phyloP scores from a whole-genome alignment of 2,888 invertebrate species.

The Melinaea menophilus region DNA sequence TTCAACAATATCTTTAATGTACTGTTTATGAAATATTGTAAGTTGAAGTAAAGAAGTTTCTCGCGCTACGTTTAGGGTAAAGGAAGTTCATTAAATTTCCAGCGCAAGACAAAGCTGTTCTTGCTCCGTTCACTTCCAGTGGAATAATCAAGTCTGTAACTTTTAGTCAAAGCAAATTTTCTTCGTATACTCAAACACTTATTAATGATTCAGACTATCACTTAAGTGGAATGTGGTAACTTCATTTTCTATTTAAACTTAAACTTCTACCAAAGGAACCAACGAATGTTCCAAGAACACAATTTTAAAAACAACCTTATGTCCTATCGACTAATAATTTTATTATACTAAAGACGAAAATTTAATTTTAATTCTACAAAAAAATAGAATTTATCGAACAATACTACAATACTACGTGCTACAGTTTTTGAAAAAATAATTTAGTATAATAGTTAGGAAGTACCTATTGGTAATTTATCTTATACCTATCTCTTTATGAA shows the following conservation, averaged over 20 bases:
- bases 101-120: slow-evolving; percentile 20
- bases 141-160: slow-evolving; percentile 30
- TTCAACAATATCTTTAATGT: slow-evolving; percentile 13
- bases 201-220: slow-evolving; percentile 7
- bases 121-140: slow-evolving; percentile 26
- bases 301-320: no score
- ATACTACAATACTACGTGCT: no score
- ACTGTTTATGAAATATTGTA: slow-evolving; percentile 26
- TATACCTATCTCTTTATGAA: no score
- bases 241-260: no score
- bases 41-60: slow-evolving; percentile 20
- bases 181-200: slow-evolving; percentile 22
- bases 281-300: slow-evolving; percentile 75
- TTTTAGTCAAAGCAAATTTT: slow-evolving; percentile 29
- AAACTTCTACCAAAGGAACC: slow-evolving; percentile 51
- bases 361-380: no score
- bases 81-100: slow-evolving; percentile 32
- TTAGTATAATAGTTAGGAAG: no score
- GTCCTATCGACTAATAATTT: no score
- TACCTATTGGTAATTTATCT: no score
- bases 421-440: no score
- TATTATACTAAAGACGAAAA: no score
- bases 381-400: no score
- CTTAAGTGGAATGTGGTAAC: no score
- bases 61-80: slow-evolving; percentile 24